Conservation (phyloP, 2,797 vertebrate genomes). For the Protosalanx chinensis region DNA sequence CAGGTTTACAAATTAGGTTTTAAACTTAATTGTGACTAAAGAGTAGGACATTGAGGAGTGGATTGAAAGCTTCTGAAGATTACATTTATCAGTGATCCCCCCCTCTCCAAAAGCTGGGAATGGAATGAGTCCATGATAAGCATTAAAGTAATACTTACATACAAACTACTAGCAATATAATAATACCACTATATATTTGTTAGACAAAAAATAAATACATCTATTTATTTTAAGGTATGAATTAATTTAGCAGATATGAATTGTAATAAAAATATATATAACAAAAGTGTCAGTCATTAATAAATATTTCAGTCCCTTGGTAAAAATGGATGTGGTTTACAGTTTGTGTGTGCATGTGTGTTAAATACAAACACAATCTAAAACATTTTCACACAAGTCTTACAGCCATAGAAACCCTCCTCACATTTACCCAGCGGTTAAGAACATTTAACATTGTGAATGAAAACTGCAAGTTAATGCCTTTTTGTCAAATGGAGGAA, state of each 20-base stretch:
- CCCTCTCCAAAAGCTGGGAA: conserved; percentile 83
- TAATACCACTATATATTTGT: background rate
- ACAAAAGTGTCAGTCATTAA: too few species aligned
- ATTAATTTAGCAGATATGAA: background rate
- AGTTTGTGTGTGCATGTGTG: background rate
- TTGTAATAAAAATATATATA: background rate
- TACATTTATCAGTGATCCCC: conserved; percentile 78
- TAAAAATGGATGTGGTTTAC: background rate
- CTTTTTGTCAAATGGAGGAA: background rate
- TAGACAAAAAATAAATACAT: background rate
- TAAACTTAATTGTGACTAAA: conserved; percentile 83
- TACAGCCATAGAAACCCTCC: background rate
- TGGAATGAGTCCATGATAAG: conserved; percentile 25
- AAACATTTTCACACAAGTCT: background rate
- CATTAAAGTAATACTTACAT: background rate
- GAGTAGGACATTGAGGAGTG: conserved; percentile 78
- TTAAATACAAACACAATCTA: background rate
- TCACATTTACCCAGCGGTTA: background rate
- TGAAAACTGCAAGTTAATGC: conserved; percentile 1
- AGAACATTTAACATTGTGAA: background rate
- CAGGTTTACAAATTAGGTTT: conserved; percentile 91
- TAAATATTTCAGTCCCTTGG: too few species aligned
- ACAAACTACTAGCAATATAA: background rate
- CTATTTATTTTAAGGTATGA: background rate
- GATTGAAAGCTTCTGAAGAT: conserved; percentile 84